Evolutionary conservation across 2,888 invertebrate genomes (phyloP), one percentile per base, ranked within the genome.

Genomic region (Coleophora flavipennella): DNA sequence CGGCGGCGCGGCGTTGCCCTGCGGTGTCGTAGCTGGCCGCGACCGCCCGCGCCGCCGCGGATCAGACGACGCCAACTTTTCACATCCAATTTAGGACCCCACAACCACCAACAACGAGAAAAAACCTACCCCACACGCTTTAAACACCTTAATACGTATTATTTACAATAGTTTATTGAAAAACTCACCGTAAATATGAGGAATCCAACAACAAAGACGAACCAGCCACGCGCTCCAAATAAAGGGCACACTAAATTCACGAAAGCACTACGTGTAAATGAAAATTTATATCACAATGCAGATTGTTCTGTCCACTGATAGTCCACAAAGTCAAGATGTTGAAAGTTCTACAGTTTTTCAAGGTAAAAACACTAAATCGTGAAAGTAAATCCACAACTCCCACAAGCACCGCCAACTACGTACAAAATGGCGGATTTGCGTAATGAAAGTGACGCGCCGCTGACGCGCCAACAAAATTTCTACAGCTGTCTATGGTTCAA

Each of bases 361-460:
- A 70, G 61, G 71, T 59, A 68, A 70, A 73, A 70, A 75, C 83
- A 77, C 78, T 68, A 63, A 69, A 70, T 74, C 67, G 69, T 70
- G 69, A 74, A 72, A 76, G 70, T 75, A 67, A 70, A 72, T 67
- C 76, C 66, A 67, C 72, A 76, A 75, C n/a, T n/a, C n/a, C 20
- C 6, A 4, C 20, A 20, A 20, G 75, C 78, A 79, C 85, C 80
- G 81, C 85, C 81, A 80, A 80, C 83, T 71, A 80, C 81, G 77
- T 83, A 81, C 85, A 85, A 85, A 85, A 85, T 85, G 85, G 85
- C 85, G 84, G 85, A 83, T 80, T 77, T 73, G 75, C 75, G 79
- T 76, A 80, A 77, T 70, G 76, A 77, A 78, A 79, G 79, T 80
- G 83, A 83, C 81, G 83, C 81, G 79, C 70, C 81, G 79, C 70